Evolutionary conservation across 2,113 vertebrate species (phyloP), one percentile per base, ranked within the genome.

Genomic region (Fukomys damarensis): DNA sequence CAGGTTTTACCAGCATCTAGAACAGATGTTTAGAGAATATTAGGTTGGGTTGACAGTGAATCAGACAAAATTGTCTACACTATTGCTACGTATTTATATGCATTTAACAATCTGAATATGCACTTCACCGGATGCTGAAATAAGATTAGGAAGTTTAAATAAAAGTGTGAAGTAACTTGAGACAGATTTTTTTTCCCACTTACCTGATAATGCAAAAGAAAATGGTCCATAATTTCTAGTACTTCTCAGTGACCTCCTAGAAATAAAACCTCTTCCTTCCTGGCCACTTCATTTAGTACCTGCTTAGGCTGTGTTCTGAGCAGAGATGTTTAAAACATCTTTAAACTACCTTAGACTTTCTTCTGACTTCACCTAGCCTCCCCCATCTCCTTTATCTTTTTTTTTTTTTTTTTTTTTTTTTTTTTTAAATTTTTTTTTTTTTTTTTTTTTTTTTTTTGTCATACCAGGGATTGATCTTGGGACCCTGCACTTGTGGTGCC

Each of bases 51-150:
- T 76, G 88, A 61, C 19, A 9, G 58, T 81, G 85, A 11, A 58
- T 76, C n/a, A 63, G 20, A 54, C 81, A 7, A 17, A 77, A 76
- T 58, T 79, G 4, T n/a, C 5, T 43, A 74, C 17, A 77, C 52
- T 56, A 3, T 90, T 87, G 76, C 32, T 59, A 41, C 1, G 17
- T 76, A 72, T 52, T 66, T 74, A 3, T 93, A 92, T 77, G 19
- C 56, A 91, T 87, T 91, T 46, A 77, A 79, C n/a, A n/a, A 79
- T 83, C 35, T 66, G 22, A 63, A 13, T 89, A 59, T 68, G 76
- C 85, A 88, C 85, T 93, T 81, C 22, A 66, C 35, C 72, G 77
- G 97, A 77, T 89, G 26, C 72, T 97, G 7, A 93, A 49, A 63
- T 82, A 58, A 56, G 9, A n/a, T 6, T 58, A 2, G n/a, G 61